phyloP scores from a whole-genome alignment of 2,888 invertebrate genomes.

The Hylaea fasciaria region DNA sequence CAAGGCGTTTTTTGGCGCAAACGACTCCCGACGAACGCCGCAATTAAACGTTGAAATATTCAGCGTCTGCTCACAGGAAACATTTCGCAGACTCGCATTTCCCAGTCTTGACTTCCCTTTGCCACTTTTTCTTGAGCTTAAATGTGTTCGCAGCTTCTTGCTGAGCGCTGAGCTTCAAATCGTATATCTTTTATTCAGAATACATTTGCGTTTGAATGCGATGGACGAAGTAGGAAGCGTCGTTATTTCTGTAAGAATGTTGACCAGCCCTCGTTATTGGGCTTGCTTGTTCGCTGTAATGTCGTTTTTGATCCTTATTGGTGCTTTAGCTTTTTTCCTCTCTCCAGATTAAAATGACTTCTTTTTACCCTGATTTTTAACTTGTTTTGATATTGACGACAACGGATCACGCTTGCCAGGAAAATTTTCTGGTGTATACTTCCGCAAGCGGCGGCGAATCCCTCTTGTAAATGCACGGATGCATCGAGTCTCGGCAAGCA shows the following conservation, averaged over 20 bases:
- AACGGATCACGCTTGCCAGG: not conserved
- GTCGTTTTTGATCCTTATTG: too few relatives aligned
- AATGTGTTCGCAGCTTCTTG: constrained; percentile 28
- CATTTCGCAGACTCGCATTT: constrained; percentile 31
- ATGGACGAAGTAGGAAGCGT: not conserved
- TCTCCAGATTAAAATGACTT: too few relatives aligned
- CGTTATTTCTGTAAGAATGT: not conserved
- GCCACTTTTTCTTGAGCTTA: constrained; percentile 35
- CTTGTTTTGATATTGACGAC: too few relatives aligned
- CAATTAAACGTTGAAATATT: constrained; percentile 72
- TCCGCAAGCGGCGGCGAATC: constrained; percentile 9
- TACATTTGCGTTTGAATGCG: constrained; percentile 15
- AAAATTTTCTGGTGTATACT: not conserved
- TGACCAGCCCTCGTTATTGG: not conserved
- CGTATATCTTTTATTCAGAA: constrained; percentile 14
- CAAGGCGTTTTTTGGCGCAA: constrained; percentile 38
- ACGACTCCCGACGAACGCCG: constrained; percentile 44
- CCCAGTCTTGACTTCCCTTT: constrained; percentile 38
- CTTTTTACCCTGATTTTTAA: too few relatives aligned
- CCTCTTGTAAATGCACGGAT: constrained; percentile 27
- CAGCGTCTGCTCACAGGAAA: constrained; percentile 46
- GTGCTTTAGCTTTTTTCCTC: too few relatives aligned
- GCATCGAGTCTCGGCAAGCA: constrained; percentile 23
- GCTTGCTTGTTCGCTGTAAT: too few relatives aligned
- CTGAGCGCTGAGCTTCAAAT: constrained; percentile 8